Percentiles rank a stretch among this genome's conserved stretches.
Evolutionary conservation across 1,140 invertebrate genomes (phyloP).

Genomic region (Hylaeus volcanicus): DNA sequence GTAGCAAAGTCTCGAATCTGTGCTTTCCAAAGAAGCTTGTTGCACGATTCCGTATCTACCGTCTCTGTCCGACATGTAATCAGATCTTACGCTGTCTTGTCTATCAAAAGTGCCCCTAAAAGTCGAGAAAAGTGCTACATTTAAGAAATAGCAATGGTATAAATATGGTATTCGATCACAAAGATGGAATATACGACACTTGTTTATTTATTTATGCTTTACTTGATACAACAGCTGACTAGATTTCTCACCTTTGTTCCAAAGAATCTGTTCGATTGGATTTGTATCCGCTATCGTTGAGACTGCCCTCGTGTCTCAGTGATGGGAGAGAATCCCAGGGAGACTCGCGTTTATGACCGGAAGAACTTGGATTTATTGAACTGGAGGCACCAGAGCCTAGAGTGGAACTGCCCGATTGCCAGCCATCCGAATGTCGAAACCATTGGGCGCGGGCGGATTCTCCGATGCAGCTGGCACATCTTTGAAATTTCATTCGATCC

Average conservation of each 20-base stretch:
- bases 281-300: conserved; percentile 92
- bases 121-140: background rate
- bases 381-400: conserved; percentile 83
- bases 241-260: conserved; percentile 86
- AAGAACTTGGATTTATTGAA: conserved; percentile 75
- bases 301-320: conserved; percentile 88
- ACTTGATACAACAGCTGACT: no score
- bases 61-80: conserved; percentile 94
- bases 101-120: conserved; percentile 90
- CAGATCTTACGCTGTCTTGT: conserved; percentile 93
- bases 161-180: no score
- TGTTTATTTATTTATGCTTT: background rate
- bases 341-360: conserved; percentile 84
- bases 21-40: conserved; percentile 95
- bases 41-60: conserved; percentile 92
- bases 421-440: conserved; percentile 93
- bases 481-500: conserved; percentile 71
- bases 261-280: conserved; percentile 91
- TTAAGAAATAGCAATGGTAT: background rate
- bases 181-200: background rate
- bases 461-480: conserved; percentile 91
- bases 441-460: conserved; percentile 91
- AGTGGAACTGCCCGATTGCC: conserved; percentile 89
- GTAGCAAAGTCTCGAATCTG: conserved; percentile 95
- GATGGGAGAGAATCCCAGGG: conserved; percentile 93